Evolutionary conservation across 1,140 invertebrate species (phyloP), one percentile per base, ranked within the genome.

Genomic region (Lepidostoma basale): DNA sequence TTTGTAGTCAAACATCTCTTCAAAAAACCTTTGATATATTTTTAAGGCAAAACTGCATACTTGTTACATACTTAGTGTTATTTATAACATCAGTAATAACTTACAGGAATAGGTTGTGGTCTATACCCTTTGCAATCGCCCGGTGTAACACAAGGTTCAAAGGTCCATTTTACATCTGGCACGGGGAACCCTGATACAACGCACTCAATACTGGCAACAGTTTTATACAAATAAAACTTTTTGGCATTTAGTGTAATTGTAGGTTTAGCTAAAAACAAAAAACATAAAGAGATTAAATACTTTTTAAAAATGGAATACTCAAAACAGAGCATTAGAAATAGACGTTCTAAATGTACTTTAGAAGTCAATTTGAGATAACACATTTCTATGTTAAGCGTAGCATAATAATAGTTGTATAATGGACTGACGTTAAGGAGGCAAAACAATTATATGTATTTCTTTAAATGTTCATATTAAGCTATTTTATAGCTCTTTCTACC

Each of bases 101-200:
- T n/a, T n/a, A n/a, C n/a, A n/a, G n/a, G n/a, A n/a, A n/a, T n/a
- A n/a, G n/a, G n/a, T n/a, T n/a, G n/a, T n/a, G n/a, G 4, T 16
- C 3, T n/a, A 14, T 28, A 16, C 6, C 22, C 16, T 67, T 75
- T 26, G 28, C 63, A 73, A 1, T 73, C 67, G 0, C 74, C 73
- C 69, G 75, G 75, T 54, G 75, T 42, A 12, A 75, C 74, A 54
- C 83, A 85, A 4, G 76, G 75, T 10, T 76, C 68, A 65, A 81
- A 86, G 3, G 47, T 74, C 82, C 85, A 88, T 3, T 75, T 78
- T 10, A 88, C 78, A 1, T 77, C 68, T 0, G 86, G 78, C 4
- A 66, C 20, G 1, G 86, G 86, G 78, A 78, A 83, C 0, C 81
- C 79, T 0, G 73, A 70, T 2, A 83, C 78, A 12, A 67, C 68